Percentiles rank a stretch among this genome's conserved stretches.
Conservation (phyloP, 2,113 vertebrate genomes). For the Elachura formosa region DNA sequence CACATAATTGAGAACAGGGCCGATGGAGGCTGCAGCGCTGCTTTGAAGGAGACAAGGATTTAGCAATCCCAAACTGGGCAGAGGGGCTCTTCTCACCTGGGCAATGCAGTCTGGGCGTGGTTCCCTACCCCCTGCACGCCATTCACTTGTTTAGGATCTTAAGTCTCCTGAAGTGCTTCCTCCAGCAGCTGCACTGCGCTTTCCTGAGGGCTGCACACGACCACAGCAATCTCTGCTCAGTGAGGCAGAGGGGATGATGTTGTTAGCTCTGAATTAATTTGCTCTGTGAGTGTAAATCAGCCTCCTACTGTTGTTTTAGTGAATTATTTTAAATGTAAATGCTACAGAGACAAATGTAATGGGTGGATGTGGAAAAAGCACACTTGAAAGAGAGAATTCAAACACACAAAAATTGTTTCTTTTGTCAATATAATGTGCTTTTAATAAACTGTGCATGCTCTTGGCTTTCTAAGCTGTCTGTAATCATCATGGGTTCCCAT, state of each 20-base stretch:
- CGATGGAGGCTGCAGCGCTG: neutral
- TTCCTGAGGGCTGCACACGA: neutral
- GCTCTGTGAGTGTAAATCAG: slow-evolving; percentile 53
- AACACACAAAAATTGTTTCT: neutral
- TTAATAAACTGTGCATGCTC: neutral
- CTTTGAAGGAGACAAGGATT: neutral
- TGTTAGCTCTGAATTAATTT: slow-evolving; percentile 63
- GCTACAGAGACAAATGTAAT: neutral
- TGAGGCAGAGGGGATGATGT: slow-evolving; percentile 21
- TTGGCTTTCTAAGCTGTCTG: neutral
- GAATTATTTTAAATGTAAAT: slow-evolving; percentile 31
- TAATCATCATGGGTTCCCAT: neutral
- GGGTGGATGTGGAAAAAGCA: neutral
- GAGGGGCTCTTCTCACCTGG: neutral
- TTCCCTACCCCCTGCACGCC: neutral
- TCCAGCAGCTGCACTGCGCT: neutral
- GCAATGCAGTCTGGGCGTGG: neutral
- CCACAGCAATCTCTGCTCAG: slow-evolving; percentile 14
- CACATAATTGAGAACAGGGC: neutral
- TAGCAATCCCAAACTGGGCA: neutral
- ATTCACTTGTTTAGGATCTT: neutral
- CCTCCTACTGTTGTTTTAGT: slow-evolving; percentile 4
- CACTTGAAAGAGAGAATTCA: neutral
- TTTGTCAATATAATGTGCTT: neutral
- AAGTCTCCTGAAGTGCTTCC: neutral